Evolutionary conservation across 2,888 invertebrate species (phyloP).

Genomic region (Pachydiplax longipennis): DNA sequence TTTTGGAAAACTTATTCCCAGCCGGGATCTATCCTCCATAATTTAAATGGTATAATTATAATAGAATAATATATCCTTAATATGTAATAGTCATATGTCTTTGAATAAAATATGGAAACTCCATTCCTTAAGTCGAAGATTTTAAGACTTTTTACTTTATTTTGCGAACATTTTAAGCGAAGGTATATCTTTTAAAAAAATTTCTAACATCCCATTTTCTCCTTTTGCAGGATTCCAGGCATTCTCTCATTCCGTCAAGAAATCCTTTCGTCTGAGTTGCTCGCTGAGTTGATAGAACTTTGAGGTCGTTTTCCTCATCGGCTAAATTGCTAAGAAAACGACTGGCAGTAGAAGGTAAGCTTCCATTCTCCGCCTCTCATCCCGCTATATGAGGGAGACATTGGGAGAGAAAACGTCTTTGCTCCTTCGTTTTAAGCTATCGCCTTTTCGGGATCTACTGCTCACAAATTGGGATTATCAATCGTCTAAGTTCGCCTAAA

Average conservation of each 20-base stretch:
- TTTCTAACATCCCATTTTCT: too few relatives aligned
- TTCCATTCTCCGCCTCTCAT: not conserved
- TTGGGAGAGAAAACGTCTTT: not conserved
- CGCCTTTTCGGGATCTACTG: not conserved
- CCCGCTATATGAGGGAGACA: not conserved
- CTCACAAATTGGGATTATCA: slow-evolving; percentile 1
- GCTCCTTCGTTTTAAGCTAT: not conserved
- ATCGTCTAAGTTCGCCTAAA: not conserved
- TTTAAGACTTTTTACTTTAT: too few relatives aligned
- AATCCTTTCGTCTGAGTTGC: not conserved
- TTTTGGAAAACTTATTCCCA: too few relatives aligned
- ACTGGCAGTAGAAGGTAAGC: not conserved
- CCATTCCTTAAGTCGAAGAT: too few relatives aligned
- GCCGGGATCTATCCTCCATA: too few relatives aligned
- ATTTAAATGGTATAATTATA: too few relatives aligned
- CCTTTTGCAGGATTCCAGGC: too few relatives aligned
- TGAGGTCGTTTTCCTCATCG: not conserved
- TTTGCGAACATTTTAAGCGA: too few relatives aligned
- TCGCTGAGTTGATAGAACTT: not conserved
- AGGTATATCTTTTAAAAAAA: too few relatives aligned
- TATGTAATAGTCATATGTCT: too few relatives aligned
- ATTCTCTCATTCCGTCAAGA: not conserved
- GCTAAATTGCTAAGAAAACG: not conserved
- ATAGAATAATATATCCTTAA: too few relatives aligned
- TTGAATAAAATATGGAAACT: too few relatives aligned